Evolutionary conservation across 2,113 vertebrate genomes (phyloP).

Genomic region (Engystomops pustulosus): DNA sequence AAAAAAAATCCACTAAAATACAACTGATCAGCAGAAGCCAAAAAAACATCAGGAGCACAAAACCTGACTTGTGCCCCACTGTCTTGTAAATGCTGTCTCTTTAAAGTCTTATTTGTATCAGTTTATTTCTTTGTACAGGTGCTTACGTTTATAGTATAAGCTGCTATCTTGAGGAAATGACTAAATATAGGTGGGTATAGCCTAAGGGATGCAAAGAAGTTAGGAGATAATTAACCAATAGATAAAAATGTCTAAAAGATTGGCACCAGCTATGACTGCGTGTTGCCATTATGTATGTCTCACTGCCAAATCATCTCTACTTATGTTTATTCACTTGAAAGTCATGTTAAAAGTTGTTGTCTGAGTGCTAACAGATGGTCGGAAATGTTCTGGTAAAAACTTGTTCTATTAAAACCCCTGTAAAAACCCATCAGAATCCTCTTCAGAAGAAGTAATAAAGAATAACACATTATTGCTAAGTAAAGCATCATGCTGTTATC

Average conservation of each 20-base stretch:
- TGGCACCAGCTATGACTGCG: constrained; percentile 31
- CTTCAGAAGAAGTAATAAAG: constrained; percentile 30
- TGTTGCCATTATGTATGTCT: constrained; percentile 41
- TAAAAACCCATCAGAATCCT: constrained; percentile 35
- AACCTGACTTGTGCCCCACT: no score
- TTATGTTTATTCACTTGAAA: constrained; percentile 51
- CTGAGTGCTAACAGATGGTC: constrained; percentile 57
- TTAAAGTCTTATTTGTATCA: no score
- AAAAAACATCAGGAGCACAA: no score
- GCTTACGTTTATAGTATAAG: no score
- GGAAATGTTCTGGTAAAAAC: constrained; percentile 57
- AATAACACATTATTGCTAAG: constrained; percentile 28
- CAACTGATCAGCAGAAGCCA: no score
- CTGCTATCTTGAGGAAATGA: no score
- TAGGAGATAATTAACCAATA: not conserved
- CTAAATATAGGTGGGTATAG: not conserved
- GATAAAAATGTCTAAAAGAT: not conserved
- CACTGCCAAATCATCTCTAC: constrained; percentile 45
- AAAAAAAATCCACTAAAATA: no score
- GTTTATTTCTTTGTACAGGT: no score
- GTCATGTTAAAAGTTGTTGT: constrained; percentile 50
- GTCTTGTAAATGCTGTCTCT: no score
- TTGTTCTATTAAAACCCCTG: constrained; percentile 41
- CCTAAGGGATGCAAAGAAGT: not conserved
- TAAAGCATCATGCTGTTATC: constrained; percentile 38